phyloP scores from a whole-genome alignment of 2,888 invertebrate genomes.

The Eristalinus sepulchralis region DNA sequence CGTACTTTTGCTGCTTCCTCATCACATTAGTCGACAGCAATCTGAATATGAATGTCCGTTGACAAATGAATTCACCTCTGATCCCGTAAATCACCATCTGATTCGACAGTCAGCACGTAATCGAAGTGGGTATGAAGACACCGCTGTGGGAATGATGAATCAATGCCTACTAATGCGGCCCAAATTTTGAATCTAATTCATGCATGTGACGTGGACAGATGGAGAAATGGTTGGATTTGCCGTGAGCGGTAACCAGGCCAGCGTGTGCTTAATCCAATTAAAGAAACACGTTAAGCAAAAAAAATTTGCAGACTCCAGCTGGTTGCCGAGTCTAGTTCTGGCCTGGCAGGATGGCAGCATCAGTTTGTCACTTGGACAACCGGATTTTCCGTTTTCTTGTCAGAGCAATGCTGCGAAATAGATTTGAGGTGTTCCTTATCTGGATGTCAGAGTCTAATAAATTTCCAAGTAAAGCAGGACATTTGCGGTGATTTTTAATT shows the following conservation, averaged over 20 bases:
- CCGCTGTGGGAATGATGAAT: neutral
- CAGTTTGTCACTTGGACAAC: neutral
- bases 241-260: conserved; percentile 11
- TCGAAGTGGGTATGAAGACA: neutral
- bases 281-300: conserved; percentile 11
- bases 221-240: neutral
- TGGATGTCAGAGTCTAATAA: too few species aligned
- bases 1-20: neutral
- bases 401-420: too few species aligned
- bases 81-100: neutral
- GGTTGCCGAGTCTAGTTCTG: neutral
- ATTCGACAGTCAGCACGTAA: neutral
- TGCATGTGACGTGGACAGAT: neutral
- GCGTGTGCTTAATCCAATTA: conserved; percentile 19
- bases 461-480: neutral
- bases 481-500: neutral
- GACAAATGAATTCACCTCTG: neutral
- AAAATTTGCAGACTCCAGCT: neutral
- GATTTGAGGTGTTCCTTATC: neutral
- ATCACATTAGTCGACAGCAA: neutral
- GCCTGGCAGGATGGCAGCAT: neutral
- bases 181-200: neutral
- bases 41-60: neutral
- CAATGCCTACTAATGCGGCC: neutral
- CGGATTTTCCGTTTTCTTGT: neutral